Conservation (phyloP, 2,888 invertebrate genomes). For the Phragmatobia fuliginosa region DNA sequence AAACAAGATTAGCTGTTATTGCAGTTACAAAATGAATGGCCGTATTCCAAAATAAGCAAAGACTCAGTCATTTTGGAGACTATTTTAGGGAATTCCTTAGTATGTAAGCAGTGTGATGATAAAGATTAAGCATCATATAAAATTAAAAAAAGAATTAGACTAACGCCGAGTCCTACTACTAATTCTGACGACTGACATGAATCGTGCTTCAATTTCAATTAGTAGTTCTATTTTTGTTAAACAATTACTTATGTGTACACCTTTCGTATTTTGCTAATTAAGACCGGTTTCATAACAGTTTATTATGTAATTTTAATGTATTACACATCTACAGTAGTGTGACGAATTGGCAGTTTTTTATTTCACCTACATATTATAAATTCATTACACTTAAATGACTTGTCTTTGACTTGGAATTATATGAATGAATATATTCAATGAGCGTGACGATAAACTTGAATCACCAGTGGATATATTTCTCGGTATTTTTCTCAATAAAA, state of each 20-base stretch:
- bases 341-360: constrained; percentile 1
- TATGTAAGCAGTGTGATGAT: neutral
- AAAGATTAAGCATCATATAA: neutral
- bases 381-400: neutral
- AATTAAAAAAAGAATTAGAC: neutral
- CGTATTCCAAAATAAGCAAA: neutral
- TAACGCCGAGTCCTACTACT: neutral
- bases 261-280: constrained; percentile 5
- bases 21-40: neutral
- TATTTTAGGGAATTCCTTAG: too few relatives aligned
- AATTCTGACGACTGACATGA: neutral
- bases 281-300: constrained; percentile 6
- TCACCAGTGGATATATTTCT: constrained; percentile 1
- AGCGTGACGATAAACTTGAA: constrained; percentile 4
- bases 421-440: constrained; percentile 8
- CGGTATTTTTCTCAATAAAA: constrained; percentile 11
- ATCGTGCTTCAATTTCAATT: neutral
- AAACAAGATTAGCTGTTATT: too few relatives aligned
- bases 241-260: neutral
- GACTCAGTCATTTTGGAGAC: neutral
- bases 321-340: constrained; percentile 2
- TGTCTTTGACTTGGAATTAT: neutral
- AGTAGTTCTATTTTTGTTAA: neutral
- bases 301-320: constrained; percentile 3
- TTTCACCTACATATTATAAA: neutral